These are phyloP conservation scores for Ornithoptera alexandrae DNA, from an alignment of 2,888 invertebrate species.

Conservation along the genomic window DNA sequence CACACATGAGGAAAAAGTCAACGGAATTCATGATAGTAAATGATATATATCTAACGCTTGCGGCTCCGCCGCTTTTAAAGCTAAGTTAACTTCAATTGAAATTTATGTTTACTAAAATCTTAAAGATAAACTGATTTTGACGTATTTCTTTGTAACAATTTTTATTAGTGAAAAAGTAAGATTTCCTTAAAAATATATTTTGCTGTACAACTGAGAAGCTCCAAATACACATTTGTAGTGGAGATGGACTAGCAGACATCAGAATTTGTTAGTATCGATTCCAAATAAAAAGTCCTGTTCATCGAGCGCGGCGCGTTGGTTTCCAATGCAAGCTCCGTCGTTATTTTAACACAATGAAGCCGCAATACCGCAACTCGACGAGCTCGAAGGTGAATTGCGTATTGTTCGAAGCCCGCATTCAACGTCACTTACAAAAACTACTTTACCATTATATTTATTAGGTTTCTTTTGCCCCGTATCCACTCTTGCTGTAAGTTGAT, in stretches of 20 bases:
- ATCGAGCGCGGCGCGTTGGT: conserved; percentile 61
- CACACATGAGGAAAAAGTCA: conserved; percentile 56
- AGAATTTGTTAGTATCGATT: conserved; percentile 25
- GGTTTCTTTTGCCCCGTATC: conserved; percentile 64
- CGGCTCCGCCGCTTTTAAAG: not conserved
- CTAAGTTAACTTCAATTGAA: too few relatives aligned
- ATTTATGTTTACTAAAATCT: not conserved
- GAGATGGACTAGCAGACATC: conserved; percentile 11
- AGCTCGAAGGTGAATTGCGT: conserved; percentile 80
- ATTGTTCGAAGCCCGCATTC: conserved; percentile 76
- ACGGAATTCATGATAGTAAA: conserved; percentile 34
- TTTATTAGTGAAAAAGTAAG: too few relatives aligned
- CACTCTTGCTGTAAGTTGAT: conserved; percentile 37
- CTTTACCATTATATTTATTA: conserved; percentile 70
- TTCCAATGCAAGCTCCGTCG: conserved; percentile 69
- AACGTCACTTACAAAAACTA: conserved; percentile 71
- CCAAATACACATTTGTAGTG: not conserved
- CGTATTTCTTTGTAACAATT: not conserved
- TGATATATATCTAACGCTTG: conserved; percentile 23
- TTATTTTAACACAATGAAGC: conserved; percentile 78
- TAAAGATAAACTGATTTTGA: not conserved
- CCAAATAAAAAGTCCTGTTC: conserved; percentile 58
- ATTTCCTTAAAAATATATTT: too few relatives aligned
- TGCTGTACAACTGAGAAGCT: too few relatives aligned
- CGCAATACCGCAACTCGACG: conserved; percentile 79